A percentile compares a stretch with the other conserved stretches of the same genome.
These are phyloP conservation scores for Macropus fuliginosus DNA, from an alignment of 2,797 vertebrate genomes.

Conservation along the genomic window DNA sequence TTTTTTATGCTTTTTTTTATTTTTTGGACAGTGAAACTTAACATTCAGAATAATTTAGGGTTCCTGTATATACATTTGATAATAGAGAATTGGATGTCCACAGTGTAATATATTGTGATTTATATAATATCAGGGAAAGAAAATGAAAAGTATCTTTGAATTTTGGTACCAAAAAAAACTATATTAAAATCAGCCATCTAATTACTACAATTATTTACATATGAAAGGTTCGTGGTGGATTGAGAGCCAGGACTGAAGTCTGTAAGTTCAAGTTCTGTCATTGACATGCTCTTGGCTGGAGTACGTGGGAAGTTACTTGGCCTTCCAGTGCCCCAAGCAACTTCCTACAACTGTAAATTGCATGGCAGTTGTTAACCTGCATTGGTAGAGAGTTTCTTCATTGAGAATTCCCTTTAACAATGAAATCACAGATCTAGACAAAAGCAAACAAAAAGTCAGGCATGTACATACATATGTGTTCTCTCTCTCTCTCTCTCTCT, in stretches of 20 bases:
- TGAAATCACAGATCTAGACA: not conserved
- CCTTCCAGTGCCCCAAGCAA: not conserved
- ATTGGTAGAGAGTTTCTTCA: not conserved
- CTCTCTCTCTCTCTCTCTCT: not conserved
- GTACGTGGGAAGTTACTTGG: not conserved
- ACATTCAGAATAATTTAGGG: not conserved
- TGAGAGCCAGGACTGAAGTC: not conserved
- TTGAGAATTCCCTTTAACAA: not conserved
- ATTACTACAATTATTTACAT: not conserved
- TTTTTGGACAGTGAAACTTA: not conserved
- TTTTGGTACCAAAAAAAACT: not conserved
- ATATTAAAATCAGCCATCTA: not conserved
- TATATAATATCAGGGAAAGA: not conserved
- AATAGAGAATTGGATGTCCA: not conserved
- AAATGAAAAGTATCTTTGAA: not conserved
- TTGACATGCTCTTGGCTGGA: not conserved
- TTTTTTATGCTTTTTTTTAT: not conserved
- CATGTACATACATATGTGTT: too few relatives aligned
- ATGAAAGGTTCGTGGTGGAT: not conserved
- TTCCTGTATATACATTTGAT: not conserved
- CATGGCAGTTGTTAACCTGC: not conserved
- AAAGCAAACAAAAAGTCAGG: not conserved
- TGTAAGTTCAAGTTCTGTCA: not conserved
- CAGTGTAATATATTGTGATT: not conserved
- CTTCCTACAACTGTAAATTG: not conserved